Conservation (phyloP, 2,113 vertebrate species). For the Phaethornis superciliosus region DNA sequence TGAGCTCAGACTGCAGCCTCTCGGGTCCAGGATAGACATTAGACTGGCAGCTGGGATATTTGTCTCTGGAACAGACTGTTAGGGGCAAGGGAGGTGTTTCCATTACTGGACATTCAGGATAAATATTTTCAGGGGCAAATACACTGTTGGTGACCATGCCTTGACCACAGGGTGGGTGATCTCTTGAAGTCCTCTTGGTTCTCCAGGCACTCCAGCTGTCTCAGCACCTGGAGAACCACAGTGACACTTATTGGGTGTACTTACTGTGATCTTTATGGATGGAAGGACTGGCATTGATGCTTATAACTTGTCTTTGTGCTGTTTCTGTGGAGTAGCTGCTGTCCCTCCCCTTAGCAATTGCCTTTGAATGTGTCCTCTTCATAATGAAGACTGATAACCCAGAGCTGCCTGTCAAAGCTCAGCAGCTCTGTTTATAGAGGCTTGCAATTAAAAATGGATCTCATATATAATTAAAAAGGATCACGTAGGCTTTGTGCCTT, state of each 20-base stretch:
- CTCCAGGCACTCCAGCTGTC: neutral
- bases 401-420: constrained; percentile 65
- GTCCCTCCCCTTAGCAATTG: constrained; percentile 38
- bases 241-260: neutral
- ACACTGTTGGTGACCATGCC: neutral
- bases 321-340: neutral
- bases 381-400: constrained; percentile 69
- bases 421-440: constrained; percentile 58
- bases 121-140: neutral
- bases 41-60: neutral
- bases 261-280: neutral
- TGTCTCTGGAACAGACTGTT: neutral
- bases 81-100: neutral
- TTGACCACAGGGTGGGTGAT: neutral
- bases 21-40: neutral
- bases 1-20: neutral
- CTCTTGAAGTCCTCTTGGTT: neutral
- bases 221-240: neutral
- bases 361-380: constrained; percentile 57
- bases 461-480: constrained; percentile 74
- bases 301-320: constrained; percentile 34
- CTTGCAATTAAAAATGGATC: constrained; percentile 72
- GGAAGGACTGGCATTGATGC: neutral
- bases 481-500: constrained; percentile 61
- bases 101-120: neutral